Percentiles rank a stretch among this genome's conserved stretches.
phyloP scores from a whole-genome alignment of 2,113 vertebrate genomes.

The Actinemys pallida region DNA sequence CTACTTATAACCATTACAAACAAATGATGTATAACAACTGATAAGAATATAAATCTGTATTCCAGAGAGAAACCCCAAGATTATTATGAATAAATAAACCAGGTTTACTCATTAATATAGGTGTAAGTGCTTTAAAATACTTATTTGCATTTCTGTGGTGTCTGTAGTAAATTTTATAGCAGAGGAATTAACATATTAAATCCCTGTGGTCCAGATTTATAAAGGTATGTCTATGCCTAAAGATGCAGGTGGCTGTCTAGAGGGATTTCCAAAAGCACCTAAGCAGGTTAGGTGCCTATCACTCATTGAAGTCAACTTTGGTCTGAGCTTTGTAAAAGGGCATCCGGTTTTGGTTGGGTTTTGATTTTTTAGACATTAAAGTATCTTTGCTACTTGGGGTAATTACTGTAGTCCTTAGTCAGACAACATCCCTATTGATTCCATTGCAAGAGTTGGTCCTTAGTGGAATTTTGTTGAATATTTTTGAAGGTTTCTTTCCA shows the following conservation, averaged over 20 bases:
- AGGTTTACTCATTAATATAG: conserved; percentile 27
- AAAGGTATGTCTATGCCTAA: neutral
- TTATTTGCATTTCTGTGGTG: neutral
- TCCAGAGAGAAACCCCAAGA: conserved; percentile 53
- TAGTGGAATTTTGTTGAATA: neutral
- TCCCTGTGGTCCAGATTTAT: neutral
- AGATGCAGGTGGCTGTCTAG: neutral
- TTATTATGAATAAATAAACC: conserved; percentile 63
- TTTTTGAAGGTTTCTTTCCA: neutral
- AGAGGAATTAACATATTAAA: conserved; percentile 1
- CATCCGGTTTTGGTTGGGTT: neutral
- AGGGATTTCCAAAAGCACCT: neutral
- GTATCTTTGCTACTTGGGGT: neutral
- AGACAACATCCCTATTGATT: neutral
- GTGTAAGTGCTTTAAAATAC: conserved; percentile 18
- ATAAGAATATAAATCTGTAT: conserved; percentile 32
- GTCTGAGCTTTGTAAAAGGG: neutral
- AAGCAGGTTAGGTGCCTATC: neutral
- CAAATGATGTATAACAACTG: conserved; percentile 52
- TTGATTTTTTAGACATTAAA: neutral
- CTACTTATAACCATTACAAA: conserved; percentile 62
- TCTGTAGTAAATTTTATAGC: neutral
- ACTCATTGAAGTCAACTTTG: neutral
- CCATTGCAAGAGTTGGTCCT: neutral
- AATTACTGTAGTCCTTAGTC: neutral